Conservation (phyloP, 2,797 vertebrate genomes). For the Neosilurus mollespiculum region DNA sequence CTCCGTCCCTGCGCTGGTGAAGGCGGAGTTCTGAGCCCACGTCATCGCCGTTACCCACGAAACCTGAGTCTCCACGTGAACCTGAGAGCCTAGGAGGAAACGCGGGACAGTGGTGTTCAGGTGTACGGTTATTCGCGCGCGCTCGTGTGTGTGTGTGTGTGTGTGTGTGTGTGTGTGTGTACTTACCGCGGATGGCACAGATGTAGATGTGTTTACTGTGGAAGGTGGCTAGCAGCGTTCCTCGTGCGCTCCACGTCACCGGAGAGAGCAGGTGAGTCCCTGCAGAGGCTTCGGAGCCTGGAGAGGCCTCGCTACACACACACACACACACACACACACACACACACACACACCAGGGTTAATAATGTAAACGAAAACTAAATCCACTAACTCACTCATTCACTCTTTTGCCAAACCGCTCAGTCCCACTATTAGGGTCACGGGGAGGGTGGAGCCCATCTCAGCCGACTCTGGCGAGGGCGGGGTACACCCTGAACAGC, state of each 20-base stretch:
- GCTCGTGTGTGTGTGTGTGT: neutral
- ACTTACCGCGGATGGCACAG: slow-evolving; percentile 74
- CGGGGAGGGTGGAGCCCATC: too few species aligned
- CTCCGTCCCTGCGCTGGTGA: slow-evolving; percentile 65
- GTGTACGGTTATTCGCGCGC: neutral
- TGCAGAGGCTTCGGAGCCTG: slow-evolving; percentile 62
- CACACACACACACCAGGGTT: too few species aligned
- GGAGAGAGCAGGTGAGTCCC: slow-evolving; percentile 70
- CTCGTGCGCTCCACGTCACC: slow-evolving; percentile 76
- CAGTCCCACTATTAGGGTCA: too few species aligned
- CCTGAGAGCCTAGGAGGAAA: slow-evolving; percentile 67
- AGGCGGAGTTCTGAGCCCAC: slow-evolving; percentile 73
- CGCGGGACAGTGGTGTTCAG: too few species aligned
- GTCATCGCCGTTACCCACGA: slow-evolving; percentile 76
- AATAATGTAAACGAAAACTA: too few species aligned
- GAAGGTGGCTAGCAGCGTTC: slow-evolving; percentile 73
- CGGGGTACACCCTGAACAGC: too few species aligned
- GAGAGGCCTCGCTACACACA: slow-evolving; percentile 65
- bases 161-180: neutral
- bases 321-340: slow-evolving; percentile 38
- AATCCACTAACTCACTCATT: too few species aligned
- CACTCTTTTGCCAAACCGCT: too few species aligned
- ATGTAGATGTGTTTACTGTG: slow-evolving; percentile 80
- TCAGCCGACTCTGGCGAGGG: too few species aligned
- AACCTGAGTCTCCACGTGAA: slow-evolving; percentile 72